Conservation (phyloP, 37 sponge, comb jelly and placozoan genomes). For the Spongia lamella region DNA sequence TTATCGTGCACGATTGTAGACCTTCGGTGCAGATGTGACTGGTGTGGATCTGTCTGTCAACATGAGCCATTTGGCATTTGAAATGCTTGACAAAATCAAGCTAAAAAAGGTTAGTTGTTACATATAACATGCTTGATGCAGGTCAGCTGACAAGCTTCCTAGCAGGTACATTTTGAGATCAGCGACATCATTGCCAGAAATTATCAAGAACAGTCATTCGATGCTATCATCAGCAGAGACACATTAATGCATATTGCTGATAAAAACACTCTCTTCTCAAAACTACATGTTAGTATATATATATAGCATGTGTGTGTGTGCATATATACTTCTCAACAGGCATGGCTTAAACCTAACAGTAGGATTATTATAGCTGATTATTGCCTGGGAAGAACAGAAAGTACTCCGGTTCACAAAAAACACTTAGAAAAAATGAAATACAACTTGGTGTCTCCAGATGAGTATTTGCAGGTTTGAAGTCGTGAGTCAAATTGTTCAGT, state of each 20-base stretch:
- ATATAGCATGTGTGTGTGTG: slow-evolving; percentile 3
- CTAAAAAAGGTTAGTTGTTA: slow-evolving; percentile 6
- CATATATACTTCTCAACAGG: not conserved
- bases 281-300: slow-evolving; percentile 5
- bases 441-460: no score
- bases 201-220: slow-evolving; percentile 42
- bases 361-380: slow-evolving; percentile 51
- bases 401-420: no score
- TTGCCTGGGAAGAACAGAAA: slow-evolving; percentile 22
- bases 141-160: not conserved
- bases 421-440: no score
- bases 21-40: slow-evolving; percentile 12
- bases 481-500: no score
- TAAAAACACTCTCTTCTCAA: slow-evolving; percentile 24
- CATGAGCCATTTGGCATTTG: slow-evolving; percentile 16
- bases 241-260: slow-evolving; percentile 40
- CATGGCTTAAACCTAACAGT: slow-evolving; percentile 60
- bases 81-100: not conserved
- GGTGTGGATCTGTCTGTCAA: slow-evolving; percentile 24
- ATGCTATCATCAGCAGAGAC: slow-evolving; percentile 49
- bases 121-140: not conserved
- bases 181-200: slow-evolving; percentile 19
- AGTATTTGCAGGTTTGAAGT: no score
- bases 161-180: slow-evolving; percentile 53
- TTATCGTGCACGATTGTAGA: not conserved